These are phyloP conservation scores for Reticulitermes speratus DNA, from an alignment of 1,140 invertebrate genomes.

Conservation along the genomic window DNA sequence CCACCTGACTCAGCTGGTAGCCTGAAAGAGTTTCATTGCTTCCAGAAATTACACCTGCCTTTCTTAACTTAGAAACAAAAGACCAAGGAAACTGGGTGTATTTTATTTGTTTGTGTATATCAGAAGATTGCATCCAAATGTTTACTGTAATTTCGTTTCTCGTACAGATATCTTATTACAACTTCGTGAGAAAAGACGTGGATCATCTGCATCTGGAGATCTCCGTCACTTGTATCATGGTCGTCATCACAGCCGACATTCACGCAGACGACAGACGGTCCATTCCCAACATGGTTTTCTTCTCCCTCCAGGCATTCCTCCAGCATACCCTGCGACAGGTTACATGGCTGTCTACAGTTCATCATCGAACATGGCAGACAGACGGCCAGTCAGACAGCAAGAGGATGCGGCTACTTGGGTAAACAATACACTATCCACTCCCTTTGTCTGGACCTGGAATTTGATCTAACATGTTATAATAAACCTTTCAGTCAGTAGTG, in stretches of 20 bases:
- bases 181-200: background rate
- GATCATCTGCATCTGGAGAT: background rate
- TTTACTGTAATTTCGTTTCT: no score
- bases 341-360: slow-evolving; percentile 39
- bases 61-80: no score
- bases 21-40: no score
- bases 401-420: background rate
- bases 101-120: no score
- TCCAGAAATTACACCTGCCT: no score
- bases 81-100: no score
- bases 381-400: background rate
- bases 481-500: no score
- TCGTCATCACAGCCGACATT: background rate
- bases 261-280: slow-evolving; percentile 47
- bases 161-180: background rate
- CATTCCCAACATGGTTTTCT: slow-evolving; percentile 45
- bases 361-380: background rate
- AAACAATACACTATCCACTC: background rate
- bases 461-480: background rate
- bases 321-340: slow-evolving; percentile 40
- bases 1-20: no score
- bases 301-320: slow-evolving; percentile 36
- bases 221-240: background rate
- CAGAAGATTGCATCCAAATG: no score
- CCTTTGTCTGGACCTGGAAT: background rate